Evolutionary conservation across 2,113 vertebrate species (phyloP).

Genomic region (Dendrocopos noguchii): DNA sequence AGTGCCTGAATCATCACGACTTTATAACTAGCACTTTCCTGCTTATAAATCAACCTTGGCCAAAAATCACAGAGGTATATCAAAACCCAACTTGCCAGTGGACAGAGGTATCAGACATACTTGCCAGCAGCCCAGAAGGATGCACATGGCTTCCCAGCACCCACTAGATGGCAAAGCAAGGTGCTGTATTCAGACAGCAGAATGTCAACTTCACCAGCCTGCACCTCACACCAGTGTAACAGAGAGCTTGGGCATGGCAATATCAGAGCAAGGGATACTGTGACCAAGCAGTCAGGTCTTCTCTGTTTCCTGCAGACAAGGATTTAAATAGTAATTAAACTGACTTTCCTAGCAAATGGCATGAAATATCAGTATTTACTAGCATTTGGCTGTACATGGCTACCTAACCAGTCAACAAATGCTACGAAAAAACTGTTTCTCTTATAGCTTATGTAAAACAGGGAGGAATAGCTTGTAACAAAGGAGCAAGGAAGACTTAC

Average conservation of each 20-base stretch:
- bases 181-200: background rate
- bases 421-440: background rate
- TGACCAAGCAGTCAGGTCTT: background rate
- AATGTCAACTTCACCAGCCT: background rate
- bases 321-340: background rate
- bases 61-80: background rate
- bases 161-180: background rate
- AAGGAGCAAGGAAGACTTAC: background rate
- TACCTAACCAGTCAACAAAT: background rate
- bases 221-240: background rate
- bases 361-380: background rate
- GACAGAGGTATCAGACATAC: background rate
- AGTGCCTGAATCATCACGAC: background rate
- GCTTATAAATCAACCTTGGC: background rate
- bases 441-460: background rate
- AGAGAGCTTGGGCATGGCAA: background rate
- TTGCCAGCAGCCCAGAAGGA: background rate
- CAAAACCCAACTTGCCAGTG: background rate
- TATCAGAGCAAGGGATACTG: background rate
- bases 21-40: background rate
- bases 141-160: fast-evolving
- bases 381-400: background rate
- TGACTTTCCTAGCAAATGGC: background rate
- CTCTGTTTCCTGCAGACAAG: background rate
- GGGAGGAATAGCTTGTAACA: background rate